Evolutionary conservation across 2,888 invertebrate genomes (phyloP).

Genomic region (Bruchidius siliquastri): DNA sequence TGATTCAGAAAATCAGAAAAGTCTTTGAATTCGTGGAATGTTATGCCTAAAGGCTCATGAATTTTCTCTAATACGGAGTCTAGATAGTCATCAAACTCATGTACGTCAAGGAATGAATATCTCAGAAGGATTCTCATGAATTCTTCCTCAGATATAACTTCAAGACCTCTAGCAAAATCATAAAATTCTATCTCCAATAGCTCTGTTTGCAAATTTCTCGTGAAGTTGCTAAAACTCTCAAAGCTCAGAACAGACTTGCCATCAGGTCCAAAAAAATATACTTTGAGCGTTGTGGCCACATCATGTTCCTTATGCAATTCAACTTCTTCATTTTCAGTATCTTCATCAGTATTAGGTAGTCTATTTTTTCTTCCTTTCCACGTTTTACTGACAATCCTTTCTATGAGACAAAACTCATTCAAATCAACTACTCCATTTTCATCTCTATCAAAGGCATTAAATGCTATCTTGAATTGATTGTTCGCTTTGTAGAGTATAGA

Average conservation of each 20-base stretch:
- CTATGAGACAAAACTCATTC: slow-evolving; percentile 87
- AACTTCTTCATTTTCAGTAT: slow-evolving; percentile 65
- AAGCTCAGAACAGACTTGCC: slow-evolving; percentile 83
- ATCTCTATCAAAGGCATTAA: slow-evolving; percentile 98
- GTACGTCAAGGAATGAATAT: slow-evolving; percentile 80
- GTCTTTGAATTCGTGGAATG: slow-evolving; percentile 88
- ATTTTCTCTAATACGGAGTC: slow-evolving; percentile 77
- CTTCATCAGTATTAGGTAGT: not conserved
- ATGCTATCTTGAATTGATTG: slow-evolving; percentile 93
- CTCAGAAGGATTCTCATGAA: slow-evolving; percentile 93
- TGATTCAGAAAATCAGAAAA: slow-evolving; percentile 97
- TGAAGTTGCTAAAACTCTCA: slow-evolving; percentile 88
- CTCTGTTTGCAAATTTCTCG: slow-evolving; percentile 94
- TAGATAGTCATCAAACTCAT: slow-evolving; percentile 85
- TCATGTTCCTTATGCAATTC: slow-evolving; percentile 52
- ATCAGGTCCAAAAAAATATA: slow-evolving; percentile 91
- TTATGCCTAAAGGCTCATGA: slow-evolving; percentile 75
- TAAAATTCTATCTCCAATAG: slow-evolving; percentile 92
- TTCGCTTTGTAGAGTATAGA: slow-evolving; percentile 87
- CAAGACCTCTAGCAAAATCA: slow-evolving; percentile 83
- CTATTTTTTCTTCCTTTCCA: not conserved
- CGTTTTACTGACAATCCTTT: slow-evolving; percentile 6
- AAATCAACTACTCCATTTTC: slow-evolving; percentile 95
- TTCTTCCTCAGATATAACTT: slow-evolving; percentile 86
- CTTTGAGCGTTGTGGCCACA: slow-evolving; percentile 82